These are phyloP conservation scores for Sylvilagus floridanus DNA, from an alignment of 2,797 vertebrate species.

Conservation along the genomic window DNA sequence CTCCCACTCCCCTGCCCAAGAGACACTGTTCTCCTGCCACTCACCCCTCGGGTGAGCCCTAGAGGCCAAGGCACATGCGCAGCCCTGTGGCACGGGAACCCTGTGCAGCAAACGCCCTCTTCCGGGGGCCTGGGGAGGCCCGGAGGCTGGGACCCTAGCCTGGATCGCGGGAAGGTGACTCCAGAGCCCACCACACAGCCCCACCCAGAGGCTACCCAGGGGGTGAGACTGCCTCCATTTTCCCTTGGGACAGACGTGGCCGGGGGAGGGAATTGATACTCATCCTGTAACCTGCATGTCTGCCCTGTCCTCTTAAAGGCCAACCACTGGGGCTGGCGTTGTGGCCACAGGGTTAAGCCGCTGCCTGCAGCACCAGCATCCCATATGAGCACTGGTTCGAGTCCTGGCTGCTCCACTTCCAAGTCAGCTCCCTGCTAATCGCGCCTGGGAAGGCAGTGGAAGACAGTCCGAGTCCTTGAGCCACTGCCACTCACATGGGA, in stretches of 20 bases:
- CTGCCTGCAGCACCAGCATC: too few relatives aligned
- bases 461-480: too few relatives aligned
- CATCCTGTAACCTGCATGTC: background rate
- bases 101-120: background rate
- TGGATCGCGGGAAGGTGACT: background rate
- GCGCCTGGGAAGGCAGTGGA: too few relatives aligned
- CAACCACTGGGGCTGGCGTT: background rate
- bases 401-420: too few relatives aligned
- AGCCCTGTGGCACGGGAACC: background rate
- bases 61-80: background rate
- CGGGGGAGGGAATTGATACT: background rate
- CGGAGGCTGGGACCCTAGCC: background rate
- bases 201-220: background rate
- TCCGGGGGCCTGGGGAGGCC: background rate
- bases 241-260: background rate
- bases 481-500: too few relatives aligned
- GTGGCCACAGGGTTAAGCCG: too few relatives aligned
- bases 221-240: background rate
- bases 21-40: too few relatives aligned
- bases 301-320: background rate
- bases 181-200: background rate
- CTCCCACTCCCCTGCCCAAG: too few relatives aligned
- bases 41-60: too few relatives aligned
- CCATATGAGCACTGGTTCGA: too few relatives aligned
- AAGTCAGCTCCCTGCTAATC: too few relatives aligned